These are phyloP conservation scores for Lithophane ornitopus DNA, from an alignment of 2,888 invertebrate species.

Conservation along the genomic window DNA sequence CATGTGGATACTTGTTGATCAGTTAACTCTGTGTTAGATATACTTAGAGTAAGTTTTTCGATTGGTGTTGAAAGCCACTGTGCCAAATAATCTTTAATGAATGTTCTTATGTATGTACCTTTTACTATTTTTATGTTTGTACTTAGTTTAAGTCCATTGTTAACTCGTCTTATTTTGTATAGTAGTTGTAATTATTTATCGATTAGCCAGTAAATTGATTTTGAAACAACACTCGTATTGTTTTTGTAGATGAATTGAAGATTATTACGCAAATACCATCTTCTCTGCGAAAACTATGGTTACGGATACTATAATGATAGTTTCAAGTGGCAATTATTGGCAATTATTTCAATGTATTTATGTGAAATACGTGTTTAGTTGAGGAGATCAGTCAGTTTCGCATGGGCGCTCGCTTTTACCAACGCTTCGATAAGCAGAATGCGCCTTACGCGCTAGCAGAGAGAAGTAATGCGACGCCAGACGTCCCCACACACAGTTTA, in stretches of 20 bases:
- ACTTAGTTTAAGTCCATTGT: constrained; percentile 30
- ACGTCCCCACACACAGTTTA: constrained; percentile 48
- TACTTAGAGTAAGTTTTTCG: constrained; percentile 40
- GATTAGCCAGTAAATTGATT: constrained; percentile 66
- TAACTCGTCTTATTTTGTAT: constrained; percentile 62
- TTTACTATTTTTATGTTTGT: constrained; percentile 27
- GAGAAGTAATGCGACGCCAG: constrained; percentile 45
- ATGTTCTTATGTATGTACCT: constrained; percentile 7
- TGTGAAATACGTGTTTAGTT: constrained; percentile 61
- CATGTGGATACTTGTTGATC: constrained; percentile 36
- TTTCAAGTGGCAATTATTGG: constrained; percentile 45
- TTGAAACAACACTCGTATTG: constrained; percentile 33
- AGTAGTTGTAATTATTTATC: constrained; percentile 70
- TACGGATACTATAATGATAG: constrained; percentile 38
- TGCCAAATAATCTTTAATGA: constrained; percentile 56
- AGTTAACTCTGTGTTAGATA: constrained; percentile 21
- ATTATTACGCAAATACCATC: neutral
- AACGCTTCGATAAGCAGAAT: constrained; percentile 82
- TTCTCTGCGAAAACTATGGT: constrained; percentile 21
- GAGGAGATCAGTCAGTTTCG: constrained; percentile 82
- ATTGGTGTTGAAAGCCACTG: constrained; percentile 54
- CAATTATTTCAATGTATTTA: constrained; percentile 57
- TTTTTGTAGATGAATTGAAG: constrained; percentile 33
- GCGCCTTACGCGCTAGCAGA: constrained; percentile 67
- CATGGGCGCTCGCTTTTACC: constrained; percentile 85